These are phyloP conservation scores for Hyppa rectilinea DNA, from an alignment of 2,888 invertebrate genomes.

Conservation along the genomic window DNA sequence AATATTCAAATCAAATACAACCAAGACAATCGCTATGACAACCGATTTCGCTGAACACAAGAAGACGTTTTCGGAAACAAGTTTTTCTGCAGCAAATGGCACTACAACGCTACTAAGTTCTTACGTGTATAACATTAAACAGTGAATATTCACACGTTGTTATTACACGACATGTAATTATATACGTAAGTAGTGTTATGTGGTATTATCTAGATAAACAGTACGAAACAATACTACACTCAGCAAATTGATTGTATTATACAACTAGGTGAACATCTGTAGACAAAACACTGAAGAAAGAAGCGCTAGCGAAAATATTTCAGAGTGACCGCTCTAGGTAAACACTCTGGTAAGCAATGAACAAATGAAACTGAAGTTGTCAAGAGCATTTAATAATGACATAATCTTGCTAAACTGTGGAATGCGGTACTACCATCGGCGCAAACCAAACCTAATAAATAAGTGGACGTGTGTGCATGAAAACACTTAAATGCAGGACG, in stretches of 20 bases:
- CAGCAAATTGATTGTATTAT: background rate
- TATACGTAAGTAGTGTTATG: conserved; percentile 10
- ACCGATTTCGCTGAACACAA: background rate
- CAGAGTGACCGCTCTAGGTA: background rate
- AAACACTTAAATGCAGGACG: background rate
- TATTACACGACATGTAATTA: conserved; percentile 27
- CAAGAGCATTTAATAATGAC: background rate
- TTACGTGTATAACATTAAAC: conserved; percentile 1
- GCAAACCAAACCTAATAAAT: background rate
- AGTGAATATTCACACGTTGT: conserved; percentile 47
- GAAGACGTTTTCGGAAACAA: background rate
- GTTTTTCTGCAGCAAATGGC: background rate
- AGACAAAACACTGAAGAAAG: background rate
- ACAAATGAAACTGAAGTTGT: too few relatives aligned
- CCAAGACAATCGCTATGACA: background rate
- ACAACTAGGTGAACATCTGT: background rate
- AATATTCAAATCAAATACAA: background rate
- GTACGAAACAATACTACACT: conserved; percentile 4
- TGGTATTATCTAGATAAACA: conserved; percentile 17
- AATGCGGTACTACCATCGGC: background rate
- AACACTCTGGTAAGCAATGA: too few relatives aligned
- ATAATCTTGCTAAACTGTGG: background rate
- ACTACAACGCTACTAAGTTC: background rate
- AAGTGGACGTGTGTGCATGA: too few relatives aligned
- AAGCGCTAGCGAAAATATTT: background rate